Percentiles rank a stretch among this genome's conserved stretches.
phyloP scores from a whole-genome alignment of 2,888 invertebrate species.

The Tyria jacobaeae region DNA sequence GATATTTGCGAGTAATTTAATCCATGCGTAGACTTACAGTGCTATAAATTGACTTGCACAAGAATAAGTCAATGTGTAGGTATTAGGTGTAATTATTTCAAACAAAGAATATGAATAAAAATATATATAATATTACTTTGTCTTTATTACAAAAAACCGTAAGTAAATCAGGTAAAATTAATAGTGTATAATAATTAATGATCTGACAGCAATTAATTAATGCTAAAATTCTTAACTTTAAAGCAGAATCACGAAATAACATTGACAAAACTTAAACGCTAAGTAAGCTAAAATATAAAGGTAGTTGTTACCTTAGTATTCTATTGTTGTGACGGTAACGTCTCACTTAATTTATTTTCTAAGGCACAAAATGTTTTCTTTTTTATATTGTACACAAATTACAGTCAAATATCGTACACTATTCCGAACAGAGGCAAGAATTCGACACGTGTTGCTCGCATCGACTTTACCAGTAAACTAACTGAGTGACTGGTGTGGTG shows the following conservation, averaged over 20 bases:
- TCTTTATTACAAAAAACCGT: background rate
- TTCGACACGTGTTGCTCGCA: slow-evolving; percentile 64
- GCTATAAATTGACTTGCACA: slow-evolving; percentile 2
- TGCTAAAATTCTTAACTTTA: background rate
- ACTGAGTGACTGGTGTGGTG: slow-evolving; percentile 17
- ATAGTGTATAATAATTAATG: background rate
- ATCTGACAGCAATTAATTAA: background rate
- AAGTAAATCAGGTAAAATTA: background rate
- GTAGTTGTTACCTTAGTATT: slow-evolving; percentile 54
- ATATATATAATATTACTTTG: background rate
- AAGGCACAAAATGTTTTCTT: slow-evolving; percentile 51
- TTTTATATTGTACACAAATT: slow-evolving; percentile 51
- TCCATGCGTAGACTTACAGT: background rate
- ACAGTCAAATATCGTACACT: slow-evolving; percentile 54
- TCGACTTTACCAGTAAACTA: slow-evolving; percentile 71
- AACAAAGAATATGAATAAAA: background rate
- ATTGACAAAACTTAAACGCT: slow-evolving; percentile 2
- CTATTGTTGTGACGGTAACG: slow-evolving; percentile 21
- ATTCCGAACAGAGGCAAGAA: slow-evolving; percentile 56
- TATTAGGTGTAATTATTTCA: background rate
- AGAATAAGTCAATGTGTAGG: background rate
- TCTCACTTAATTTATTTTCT: slow-evolving; percentile 49
- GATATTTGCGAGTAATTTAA: slow-evolving; percentile 14
- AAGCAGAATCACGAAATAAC: slow-evolving; percentile 14
- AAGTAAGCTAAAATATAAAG: too few species aligned